phyloP scores from a whole-genome alignment of 1,140 invertebrate genomes.

The Eciton burchellii region DNA sequence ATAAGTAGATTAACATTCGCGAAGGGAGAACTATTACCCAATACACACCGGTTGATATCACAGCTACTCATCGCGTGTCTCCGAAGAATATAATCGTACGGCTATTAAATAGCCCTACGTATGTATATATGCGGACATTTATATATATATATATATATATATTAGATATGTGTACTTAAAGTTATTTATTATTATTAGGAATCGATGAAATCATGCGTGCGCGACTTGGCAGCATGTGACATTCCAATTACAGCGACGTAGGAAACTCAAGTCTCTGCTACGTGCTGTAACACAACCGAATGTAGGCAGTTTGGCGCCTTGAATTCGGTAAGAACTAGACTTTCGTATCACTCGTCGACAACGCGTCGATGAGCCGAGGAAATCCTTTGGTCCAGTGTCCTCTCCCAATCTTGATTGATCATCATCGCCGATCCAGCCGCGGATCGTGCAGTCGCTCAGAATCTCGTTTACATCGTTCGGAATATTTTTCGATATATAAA shows the following conservation, averaged over 20 bases:
- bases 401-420: slow-evolving; percentile 51
- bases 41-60: slow-evolving; percentile 83
- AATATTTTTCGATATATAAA: not conserved
- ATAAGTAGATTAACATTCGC: slow-evolving; percentile 25
- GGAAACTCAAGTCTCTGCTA: slow-evolving; percentile 82
- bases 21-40: slow-evolving; percentile 67
- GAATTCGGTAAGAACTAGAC: slow-evolving; percentile 67
- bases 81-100: slow-evolving; percentile 58
- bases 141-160: too few relatives aligned
- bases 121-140: slow-evolving; percentile 49
- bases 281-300: slow-evolving; percentile 76
- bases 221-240: slow-evolving; percentile 31
- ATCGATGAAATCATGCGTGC: slow-evolving; percentile 64
- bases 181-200: slow-evolving; percentile 68
- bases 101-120: slow-evolving; percentile 70
- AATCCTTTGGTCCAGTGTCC: slow-evolving; percentile 66
- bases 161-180: slow-evolving; percentile 62
- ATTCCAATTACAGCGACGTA: slow-evolving; percentile 77
- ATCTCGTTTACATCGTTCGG: not conserved
- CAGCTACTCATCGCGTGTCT: slow-evolving; percentile 80
- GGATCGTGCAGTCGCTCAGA: slow-evolving; percentile 51
- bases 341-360: slow-evolving; percentile 59
- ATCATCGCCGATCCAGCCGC: slow-evolving; percentile 61
- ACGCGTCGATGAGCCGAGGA: slow-evolving; percentile 54
- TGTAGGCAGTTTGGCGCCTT: slow-evolving; percentile 26